phyloP scores from a whole-genome alignment of 2,113 vertebrate species.

The Syrmaticus mikado region DNA sequence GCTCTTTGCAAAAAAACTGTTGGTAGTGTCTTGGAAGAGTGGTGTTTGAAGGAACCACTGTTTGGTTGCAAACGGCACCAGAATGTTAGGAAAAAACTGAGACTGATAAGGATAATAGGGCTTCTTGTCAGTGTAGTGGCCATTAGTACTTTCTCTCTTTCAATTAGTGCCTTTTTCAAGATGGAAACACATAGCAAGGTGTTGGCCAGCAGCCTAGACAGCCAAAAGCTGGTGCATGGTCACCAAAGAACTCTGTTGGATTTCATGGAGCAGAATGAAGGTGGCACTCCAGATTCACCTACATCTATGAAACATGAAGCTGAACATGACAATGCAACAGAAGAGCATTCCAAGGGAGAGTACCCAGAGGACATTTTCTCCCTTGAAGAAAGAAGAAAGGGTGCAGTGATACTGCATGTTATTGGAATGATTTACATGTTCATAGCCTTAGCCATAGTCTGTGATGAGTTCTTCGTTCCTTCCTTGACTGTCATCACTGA shows the following conservation, averaged over 20 bases:
- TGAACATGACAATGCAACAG: slow-evolving; percentile 64
- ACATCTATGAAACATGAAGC: slow-evolving; percentile 77
- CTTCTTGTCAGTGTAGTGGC: slow-evolving; percentile 88
- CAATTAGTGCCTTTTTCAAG: slow-evolving; percentile 91
- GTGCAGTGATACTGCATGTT: slow-evolving; percentile 92
- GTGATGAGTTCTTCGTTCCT: slow-evolving; percentile 98
- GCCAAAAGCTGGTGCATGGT: slow-evolving; percentile 62
- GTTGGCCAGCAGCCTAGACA: slow-evolving; percentile 46
- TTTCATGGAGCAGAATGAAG: slow-evolving; percentile 77
- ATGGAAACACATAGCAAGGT: slow-evolving; percentile 75
- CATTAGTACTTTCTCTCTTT: slow-evolving; percentile 87
- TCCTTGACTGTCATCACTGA: slow-evolving; percentile 97
- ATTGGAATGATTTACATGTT: slow-evolving; percentile 99
- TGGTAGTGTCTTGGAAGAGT: slow-evolving; percentile 63
- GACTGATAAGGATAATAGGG: slow-evolving; percentile 85
- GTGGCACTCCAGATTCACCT: slow-evolving; percentile 74
- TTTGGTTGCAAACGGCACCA: slow-evolving; percentile 66
- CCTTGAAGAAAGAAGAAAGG: slow-evolving; percentile 85
- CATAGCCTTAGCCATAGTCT: slow-evolving; percentile 97
- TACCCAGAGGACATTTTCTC: slow-evolving; percentile 92
- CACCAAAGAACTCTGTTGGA: slow-evolving; percentile 93
- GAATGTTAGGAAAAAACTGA: slow-evolving; percentile 88
- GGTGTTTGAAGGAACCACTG: slow-evolving; percentile 56
- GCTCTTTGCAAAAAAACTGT: slow-evolving; percentile 66
- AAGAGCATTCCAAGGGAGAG: slow-evolving; percentile 81